These are phyloP conservation scores for Ennomos fuscantarius DNA, from an alignment of 2,888 invertebrate species.

Conservation along the genomic window DNA sequence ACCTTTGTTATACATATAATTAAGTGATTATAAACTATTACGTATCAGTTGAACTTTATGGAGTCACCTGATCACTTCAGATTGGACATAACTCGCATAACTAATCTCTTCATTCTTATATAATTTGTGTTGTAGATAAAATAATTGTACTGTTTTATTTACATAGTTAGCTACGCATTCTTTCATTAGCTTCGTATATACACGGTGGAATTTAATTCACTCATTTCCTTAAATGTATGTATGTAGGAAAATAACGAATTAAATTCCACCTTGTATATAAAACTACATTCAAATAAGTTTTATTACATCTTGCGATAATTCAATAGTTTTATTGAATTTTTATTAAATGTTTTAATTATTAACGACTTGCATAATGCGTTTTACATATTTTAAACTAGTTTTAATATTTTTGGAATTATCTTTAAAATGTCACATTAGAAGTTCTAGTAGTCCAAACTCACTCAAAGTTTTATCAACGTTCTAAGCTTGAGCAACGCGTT, in stretches of 20 bases:
- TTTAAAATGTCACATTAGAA: too few relatives aligned
- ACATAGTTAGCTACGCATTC: not conserved
- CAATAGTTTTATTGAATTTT: too few relatives aligned
- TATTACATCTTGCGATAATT: conserved; percentile 11
- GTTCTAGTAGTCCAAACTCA: too few relatives aligned
- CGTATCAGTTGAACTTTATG: too few relatives aligned
- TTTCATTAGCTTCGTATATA: conserved; percentile 1
- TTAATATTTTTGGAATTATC: too few relatives aligned
- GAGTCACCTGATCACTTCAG: too few relatives aligned
- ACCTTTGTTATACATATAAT: conserved; percentile 19
- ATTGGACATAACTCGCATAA: not conserved
- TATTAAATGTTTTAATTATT: conserved; percentile 13
- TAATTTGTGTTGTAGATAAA: conserved; percentile 21
- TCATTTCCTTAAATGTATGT: too few relatives aligned
- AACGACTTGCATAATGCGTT: too few relatives aligned
- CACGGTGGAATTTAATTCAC: too few relatives aligned
- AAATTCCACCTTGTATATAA: too few relatives aligned
- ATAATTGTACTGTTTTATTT: conserved; percentile 12
- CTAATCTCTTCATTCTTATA: conserved; percentile 9
- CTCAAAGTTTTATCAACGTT: not conserved
- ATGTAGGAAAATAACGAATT: too few relatives aligned
- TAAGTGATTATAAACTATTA: not conserved
- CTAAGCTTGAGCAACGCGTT: not conserved
- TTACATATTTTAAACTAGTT: too few relatives aligned
- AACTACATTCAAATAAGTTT: conserved; percentile 12